A percentile compares a stretch with the other conserved stretches of the same genome.
Conservation (phyloP, 2,113 vertebrate genomes). For the Astatotilapia flaviijosephi region DNA sequence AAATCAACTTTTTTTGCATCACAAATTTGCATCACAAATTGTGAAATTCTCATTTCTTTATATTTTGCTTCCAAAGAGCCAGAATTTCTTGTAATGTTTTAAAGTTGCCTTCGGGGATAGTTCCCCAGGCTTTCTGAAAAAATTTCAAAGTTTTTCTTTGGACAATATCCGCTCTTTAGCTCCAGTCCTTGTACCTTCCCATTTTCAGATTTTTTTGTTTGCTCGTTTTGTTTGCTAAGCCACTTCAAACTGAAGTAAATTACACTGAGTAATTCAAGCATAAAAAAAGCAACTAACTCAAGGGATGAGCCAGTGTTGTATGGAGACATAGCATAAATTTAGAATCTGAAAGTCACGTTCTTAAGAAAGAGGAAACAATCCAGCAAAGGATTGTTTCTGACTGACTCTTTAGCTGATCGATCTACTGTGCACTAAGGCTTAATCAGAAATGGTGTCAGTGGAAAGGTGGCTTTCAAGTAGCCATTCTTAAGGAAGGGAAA, state of each 20-base stretch:
- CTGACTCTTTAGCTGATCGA: background rate
- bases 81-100: background rate
- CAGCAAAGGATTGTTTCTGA: background rate
- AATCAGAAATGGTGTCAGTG: background rate
- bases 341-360: background rate
- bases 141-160: background rate
- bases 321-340: background rate
- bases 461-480: background rate
- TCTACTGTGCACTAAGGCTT: background rate
- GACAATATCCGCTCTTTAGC: background rate
- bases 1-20: background rate
- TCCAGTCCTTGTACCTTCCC: background rate
- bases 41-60: background rate
- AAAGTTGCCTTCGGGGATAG: background rate
- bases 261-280: background rate
- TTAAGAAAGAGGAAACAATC: background rate
- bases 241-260: background rate
- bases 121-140: background rate
- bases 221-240: background rate
- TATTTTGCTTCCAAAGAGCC: background rate
- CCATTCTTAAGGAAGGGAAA: background rate
- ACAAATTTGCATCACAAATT: background rate
- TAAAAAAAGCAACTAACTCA: background rate
- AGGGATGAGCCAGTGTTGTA: background rate
- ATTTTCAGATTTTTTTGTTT: background rate